Evolutionary conservation across 1,140 invertebrate species (phyloP).

Genomic region (Musca domestica): DNA sequence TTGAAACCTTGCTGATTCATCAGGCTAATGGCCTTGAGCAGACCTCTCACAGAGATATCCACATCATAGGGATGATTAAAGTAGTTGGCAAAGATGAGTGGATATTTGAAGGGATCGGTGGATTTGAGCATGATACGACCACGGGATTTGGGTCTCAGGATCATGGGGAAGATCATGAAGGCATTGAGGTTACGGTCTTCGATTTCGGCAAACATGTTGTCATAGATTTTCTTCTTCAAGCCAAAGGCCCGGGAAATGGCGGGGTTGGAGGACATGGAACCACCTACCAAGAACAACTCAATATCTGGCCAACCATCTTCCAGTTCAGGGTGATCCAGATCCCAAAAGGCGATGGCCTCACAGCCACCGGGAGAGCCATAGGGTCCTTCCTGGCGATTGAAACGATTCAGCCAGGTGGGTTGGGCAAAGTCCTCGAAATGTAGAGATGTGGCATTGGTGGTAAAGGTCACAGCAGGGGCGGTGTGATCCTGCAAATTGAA

Average conservation of each 20-base stretch:
- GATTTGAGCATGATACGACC: slow-evolving; percentile 68
- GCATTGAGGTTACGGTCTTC: slow-evolving; percentile 55
- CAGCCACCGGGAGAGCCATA: slow-evolving; percentile 75
- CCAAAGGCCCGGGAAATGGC: slow-evolving; percentile 59
- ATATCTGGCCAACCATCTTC: slow-evolving; percentile 70
- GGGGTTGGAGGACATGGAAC: slow-evolving; percentile 58
- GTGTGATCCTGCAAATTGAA: slow-evolving; percentile 77
- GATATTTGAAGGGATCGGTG: slow-evolving; percentile 71
- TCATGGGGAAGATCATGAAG: slow-evolving; percentile 68
- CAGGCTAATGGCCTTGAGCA: slow-evolving; percentile 61
- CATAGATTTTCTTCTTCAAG: slow-evolving; percentile 59
- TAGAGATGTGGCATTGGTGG: slow-evolving; percentile 58
- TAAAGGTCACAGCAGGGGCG: slow-evolving; percentile 67
- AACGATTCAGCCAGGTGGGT: slow-evolving; percentile 41
- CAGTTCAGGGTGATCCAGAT: slow-evolving; percentile 65
- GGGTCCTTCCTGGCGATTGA: slow-evolving; percentile 62
- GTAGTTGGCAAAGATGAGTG: slow-evolving; percentile 81
- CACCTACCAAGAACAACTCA: slow-evolving; percentile 67
- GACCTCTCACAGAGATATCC: slow-evolving; percentile 63
- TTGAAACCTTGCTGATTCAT: slow-evolving; percentile 61
- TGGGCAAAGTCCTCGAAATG: slow-evolving; percentile 49
- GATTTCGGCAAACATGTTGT: slow-evolving; percentile 56
- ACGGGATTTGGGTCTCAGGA: slow-evolving; percentile 71
- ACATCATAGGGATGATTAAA: slow-evolving; percentile 63
- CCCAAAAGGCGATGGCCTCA: slow-evolving; percentile 75